phyloP scores from a whole-genome alignment of 2,797 vertebrate genomes.

The Phylloscopus collybita region DNA sequence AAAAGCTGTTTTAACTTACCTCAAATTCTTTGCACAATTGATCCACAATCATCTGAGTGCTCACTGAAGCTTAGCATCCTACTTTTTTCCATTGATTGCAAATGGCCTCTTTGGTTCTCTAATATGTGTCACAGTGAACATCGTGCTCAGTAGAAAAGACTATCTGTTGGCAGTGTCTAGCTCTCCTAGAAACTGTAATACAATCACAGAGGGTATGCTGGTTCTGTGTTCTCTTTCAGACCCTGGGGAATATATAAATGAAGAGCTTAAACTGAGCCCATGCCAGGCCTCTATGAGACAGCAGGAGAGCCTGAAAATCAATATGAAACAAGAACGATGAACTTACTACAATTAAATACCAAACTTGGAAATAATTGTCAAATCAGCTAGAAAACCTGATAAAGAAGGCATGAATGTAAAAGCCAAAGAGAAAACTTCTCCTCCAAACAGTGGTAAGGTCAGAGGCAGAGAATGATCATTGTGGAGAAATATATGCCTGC shows the following conservation, averaged over 20 bases:
- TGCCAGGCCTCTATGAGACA: neutral
- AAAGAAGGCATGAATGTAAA: neutral
- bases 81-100: neutral
- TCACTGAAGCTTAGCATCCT: neutral
- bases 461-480: neutral
- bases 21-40: slow-evolving; percentile 5
- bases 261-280: neutral
- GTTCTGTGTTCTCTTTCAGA: neutral
- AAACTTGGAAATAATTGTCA: neutral
- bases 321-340: neutral
- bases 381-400: neutral
- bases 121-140: neutral
- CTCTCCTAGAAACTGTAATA: neutral
- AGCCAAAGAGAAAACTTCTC: neutral
- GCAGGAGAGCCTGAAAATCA: neutral
- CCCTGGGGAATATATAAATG: neutral
- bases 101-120: neutral
- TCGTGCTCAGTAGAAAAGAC: neutral
- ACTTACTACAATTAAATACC: neutral
- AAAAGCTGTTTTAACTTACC: neutral
- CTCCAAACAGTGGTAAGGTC: neutral
- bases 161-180: neutral
- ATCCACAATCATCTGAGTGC: neutral
- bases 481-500: fast-evolving
- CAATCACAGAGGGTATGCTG: neutral